Evolutionary conservation across 2,113 vertebrate genomes (phyloP).

Genomic region (Perca flavescens): DNA sequence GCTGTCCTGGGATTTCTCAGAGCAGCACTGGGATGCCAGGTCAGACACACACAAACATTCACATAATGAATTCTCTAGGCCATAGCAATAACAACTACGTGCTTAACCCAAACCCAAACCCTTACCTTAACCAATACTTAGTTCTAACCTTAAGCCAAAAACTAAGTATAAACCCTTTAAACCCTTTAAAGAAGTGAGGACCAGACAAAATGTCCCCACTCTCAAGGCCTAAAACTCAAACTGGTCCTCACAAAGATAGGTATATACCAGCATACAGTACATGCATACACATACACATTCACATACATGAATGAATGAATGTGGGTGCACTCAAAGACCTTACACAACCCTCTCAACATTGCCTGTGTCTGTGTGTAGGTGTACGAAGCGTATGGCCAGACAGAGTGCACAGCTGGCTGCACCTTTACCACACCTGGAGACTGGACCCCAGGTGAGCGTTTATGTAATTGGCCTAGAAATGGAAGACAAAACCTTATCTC

Average conservation of each 20-base stretch:
- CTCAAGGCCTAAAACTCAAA: neutral
- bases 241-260: neutral
- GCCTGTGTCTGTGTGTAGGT: slow-evolving; percentile 83
- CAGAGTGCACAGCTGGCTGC: slow-evolving; percentile 98
- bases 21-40: slow-evolving; percentile 97
- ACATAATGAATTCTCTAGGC: neutral
- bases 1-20: slow-evolving; percentile 93
- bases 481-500: neutral
- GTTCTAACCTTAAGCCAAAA: neutral
- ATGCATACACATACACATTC: neutral
- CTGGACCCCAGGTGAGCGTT: slow-evolving; percentile 93
- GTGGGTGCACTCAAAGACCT: neutral
- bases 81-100: neutral
- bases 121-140: neutral
- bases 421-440: slow-evolving; percentile 98
- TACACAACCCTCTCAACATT: neutral
- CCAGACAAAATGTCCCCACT: neutral
- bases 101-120: neutral
- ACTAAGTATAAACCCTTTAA: neutral
- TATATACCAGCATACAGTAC: neutral
- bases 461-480: slow-evolving; percentile 1
- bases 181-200: too few species aligned
- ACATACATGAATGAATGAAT: neutral
- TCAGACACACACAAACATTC: slow-evolving; percentile 63
- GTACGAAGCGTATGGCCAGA: slow-evolving; percentile 98